These are phyloP conservation scores for Sciurus carolinensis DNA, from an alignment of 2,797 vertebrate species.

Conservation along the genomic window DNA sequence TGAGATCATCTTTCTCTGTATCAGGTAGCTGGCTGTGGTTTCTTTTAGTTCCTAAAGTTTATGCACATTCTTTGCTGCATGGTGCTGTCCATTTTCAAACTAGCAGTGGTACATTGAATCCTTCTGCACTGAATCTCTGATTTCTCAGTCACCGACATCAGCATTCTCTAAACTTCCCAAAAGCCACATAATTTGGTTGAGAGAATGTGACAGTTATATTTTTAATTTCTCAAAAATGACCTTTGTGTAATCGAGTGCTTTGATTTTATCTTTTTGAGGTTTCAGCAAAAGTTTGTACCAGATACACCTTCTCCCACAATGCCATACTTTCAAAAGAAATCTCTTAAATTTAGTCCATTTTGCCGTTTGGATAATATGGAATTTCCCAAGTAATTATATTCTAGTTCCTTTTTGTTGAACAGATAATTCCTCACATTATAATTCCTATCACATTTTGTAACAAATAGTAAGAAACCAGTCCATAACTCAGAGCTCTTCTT, in stretches of 20 bases:
- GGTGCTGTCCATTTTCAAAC: not conserved
- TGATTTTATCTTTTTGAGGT: not conserved
- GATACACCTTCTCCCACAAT: not conserved
- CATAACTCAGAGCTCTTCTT: not conserved
- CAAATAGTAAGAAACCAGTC: not conserved
- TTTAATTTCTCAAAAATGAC: slow-evolving; percentile 17
- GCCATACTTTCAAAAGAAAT: not conserved
- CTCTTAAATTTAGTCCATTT: slow-evolving; percentile 26
- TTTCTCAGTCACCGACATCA: not conserved
- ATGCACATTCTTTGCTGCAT: not conserved
- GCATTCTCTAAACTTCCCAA: not conserved
- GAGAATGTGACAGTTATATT: not conserved
- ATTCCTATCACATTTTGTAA: not conserved
- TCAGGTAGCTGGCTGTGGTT: not conserved
- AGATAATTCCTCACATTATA: not conserved
- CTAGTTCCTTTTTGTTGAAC: slow-evolving; percentile 1
- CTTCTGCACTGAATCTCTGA: not conserved
- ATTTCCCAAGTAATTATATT: not conserved
- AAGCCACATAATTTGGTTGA: not conserved
- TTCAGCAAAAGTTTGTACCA: not conserved
- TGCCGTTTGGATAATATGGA: not conserved
- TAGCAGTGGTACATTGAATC: not conserved
- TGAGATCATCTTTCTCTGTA: not conserved
- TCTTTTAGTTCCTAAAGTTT: not conserved
- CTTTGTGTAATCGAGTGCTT: not conserved